A percentile compares a stretch with the other conserved stretches of the same genome.
Evolutionary conservation across 2,113 vertebrate genomes (phyloP).

Genomic region (Gulo gulo): DNA sequence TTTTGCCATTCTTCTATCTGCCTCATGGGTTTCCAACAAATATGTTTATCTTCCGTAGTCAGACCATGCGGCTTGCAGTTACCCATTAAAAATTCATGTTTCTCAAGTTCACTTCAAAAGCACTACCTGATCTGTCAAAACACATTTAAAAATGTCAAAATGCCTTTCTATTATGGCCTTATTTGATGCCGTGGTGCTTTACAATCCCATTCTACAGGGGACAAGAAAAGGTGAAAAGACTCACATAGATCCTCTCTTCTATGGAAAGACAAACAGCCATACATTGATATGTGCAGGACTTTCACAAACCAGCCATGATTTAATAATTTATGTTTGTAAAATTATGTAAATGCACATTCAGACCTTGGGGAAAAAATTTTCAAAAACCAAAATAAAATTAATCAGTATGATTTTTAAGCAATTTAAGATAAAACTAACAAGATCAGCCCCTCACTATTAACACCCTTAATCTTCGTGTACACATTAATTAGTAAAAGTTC

Average conservation of each 20-base stretch:
- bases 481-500: neutral
- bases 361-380: neutral
- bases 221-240: neutral
- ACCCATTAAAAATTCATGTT: constrained; percentile 63
- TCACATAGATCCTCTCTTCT: neutral
- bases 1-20: neutral
- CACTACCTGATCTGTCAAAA: constrained; percentile 58
- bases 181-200: constrained; percentile 41
- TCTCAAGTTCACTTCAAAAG: constrained; percentile 66
- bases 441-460: neutral
- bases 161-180: constrained; percentile 10
- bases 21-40: constrained; percentile 26
- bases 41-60: constrained; percentile 9
- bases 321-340: constrained; percentile 25
- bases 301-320: neutral
- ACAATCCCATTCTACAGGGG: neutral
- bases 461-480: neutral
- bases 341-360: constrained; percentile 44
- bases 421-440: constrained; percentile 15
- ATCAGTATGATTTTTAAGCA: neutral
- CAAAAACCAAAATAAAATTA: neutral
- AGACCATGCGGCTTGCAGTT: neutral
- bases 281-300: neutral
- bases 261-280: neutral
- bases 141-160: constrained; percentile 67